phyloP scores from a whole-genome alignment of 2,113 vertebrate species.

The Arizona elegans region DNA sequence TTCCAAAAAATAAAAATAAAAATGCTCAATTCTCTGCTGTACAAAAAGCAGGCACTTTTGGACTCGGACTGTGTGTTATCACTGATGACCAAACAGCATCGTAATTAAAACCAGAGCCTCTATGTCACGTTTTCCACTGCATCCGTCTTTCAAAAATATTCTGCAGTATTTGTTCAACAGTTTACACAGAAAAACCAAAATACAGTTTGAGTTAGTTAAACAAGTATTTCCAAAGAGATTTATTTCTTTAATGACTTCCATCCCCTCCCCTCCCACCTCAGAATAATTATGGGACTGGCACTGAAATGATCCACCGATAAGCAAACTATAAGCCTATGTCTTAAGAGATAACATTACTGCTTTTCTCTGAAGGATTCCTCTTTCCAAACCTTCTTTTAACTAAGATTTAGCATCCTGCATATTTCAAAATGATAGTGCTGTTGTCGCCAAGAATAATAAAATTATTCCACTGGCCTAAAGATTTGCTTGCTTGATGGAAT shows the following conservation, averaged over 20 bases:
- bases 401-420: neutral
- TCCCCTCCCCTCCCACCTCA: no score
- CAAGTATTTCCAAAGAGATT: slow-evolving; percentile 27
- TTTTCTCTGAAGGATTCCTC: neutral
- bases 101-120: slow-evolving; percentile 13
- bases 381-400: neutral
- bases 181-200: slow-evolving; percentile 34
- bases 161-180: slow-evolving; percentile 29
- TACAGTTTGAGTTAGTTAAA: neutral
- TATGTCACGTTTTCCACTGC: slow-evolving; percentile 58
- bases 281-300: neutral
- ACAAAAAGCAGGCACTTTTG: neutral
- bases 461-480: neutral
- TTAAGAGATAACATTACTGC: neutral
- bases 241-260: neutral
- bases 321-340: neutral
- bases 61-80: neutral
- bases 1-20: neutral
- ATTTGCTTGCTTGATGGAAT: neutral
- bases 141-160: slow-evolving; percentile 55
- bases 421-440: neutral
- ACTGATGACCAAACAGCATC: neutral
- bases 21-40: neutral
- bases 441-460: neutral
- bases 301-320: neutral